Conservation (phyloP, 1,140 invertebrate genomes). For the Gryon sp. region DNA sequence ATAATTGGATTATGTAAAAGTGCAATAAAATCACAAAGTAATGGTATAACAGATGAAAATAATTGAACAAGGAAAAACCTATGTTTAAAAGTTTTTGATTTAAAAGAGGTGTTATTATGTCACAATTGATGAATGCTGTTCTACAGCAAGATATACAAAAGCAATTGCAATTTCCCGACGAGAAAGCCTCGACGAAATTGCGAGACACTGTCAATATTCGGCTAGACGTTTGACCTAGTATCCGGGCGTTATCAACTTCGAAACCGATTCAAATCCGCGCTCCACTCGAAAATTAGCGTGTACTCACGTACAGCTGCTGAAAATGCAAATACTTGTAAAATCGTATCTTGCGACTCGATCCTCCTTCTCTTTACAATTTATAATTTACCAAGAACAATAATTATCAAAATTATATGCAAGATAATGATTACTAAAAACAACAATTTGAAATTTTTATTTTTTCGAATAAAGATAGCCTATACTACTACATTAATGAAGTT, state of each 20-base stretch:
- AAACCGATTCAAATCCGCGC: slow-evolving; percentile 47
- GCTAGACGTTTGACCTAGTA: slow-evolving; percentile 45
- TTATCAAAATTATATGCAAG: neutral
- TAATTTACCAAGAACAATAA: too few species aligned
- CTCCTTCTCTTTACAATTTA: too few species aligned
- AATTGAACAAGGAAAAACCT: neutral
- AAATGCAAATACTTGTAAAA: slow-evolving; percentile 51
- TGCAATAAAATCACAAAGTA: too few species aligned
- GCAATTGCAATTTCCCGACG: slow-evolving; percentile 27
- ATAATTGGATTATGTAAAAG: too few species aligned
- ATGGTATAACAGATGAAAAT: neutral
- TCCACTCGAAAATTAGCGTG: slow-evolving; percentile 41
- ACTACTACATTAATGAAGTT: too few species aligned
- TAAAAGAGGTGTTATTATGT: slow-evolving; percentile 3
- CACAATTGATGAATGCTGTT: slow-evolving; percentile 11
- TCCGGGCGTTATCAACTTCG: slow-evolving; percentile 32
- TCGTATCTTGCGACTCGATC: slow-evolving; percentile 20
- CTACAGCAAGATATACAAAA: slow-evolving; percentile 11
- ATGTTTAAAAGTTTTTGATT: neutral
- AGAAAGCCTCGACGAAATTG: slow-evolving; percentile 9
- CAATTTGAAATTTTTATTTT: too few species aligned
- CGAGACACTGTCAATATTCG: slow-evolving; percentile 40
- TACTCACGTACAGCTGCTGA: slow-evolving; percentile 41
- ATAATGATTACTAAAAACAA: too few species aligned
- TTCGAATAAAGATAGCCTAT: too few species aligned